Conservation (phyloP, 2,797 vertebrate species). For the Sitta carolinensis region DNA sequence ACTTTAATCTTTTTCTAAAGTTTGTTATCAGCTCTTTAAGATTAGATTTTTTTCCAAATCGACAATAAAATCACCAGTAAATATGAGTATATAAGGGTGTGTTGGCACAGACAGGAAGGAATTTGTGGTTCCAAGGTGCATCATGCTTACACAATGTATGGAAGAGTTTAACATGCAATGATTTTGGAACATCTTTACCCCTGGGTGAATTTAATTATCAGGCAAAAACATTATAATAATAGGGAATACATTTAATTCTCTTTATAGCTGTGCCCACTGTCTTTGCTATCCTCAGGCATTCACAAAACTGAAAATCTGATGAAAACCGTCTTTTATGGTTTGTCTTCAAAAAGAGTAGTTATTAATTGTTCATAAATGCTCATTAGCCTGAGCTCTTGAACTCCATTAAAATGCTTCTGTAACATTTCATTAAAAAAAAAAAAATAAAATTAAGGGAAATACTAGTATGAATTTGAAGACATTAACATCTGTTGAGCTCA, state of each 20-base stretch:
- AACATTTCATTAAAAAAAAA: not conserved
- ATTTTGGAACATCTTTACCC: not conserved
- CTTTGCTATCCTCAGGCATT: not conserved
- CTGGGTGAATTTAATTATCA: not conserved
- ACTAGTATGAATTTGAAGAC: not conserved
- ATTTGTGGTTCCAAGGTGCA: not conserved
- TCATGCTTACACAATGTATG: not conserved
- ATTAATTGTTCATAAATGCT: slow-evolving; percentile 12
- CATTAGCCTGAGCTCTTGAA: not conserved
- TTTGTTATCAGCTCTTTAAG: not conserved
- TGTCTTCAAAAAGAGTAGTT: not conserved
- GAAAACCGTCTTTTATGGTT: not conserved
- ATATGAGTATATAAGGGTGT: accelerated
- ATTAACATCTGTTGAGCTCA: not conserved
- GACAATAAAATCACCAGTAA: not conserved
- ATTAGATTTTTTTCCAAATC: not conserved
- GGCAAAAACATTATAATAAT: not conserved
- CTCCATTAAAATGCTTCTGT: not conserved
- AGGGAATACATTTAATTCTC: not conserved
- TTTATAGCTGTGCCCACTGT: not conserved
- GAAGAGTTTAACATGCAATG: not conserved
- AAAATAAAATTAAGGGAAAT: not conserved
- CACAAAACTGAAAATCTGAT: not conserved
- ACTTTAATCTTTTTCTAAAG: not conserved
- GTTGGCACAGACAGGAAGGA: not conserved